Conservation (phyloP, 2,888 invertebrate species). For the Diarsia rubi region DNA sequence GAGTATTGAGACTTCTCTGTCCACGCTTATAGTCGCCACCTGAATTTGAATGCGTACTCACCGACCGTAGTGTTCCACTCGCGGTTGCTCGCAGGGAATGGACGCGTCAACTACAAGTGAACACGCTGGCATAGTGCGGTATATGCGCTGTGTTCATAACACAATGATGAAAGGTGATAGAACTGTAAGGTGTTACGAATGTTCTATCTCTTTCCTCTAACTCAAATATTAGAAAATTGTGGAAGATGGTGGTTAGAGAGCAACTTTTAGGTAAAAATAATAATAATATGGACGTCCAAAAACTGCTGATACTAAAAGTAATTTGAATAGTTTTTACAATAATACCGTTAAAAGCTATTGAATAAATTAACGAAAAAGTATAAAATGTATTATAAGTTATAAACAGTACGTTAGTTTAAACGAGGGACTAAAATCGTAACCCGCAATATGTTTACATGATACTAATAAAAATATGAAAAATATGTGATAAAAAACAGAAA, state of each 20-base stretch:
- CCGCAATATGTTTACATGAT: too few species aligned
- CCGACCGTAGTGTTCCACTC: slow-evolving; percentile 4
- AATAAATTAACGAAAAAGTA: too few species aligned
- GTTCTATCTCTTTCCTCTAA: not conserved
- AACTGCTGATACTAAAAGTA: not conserved
- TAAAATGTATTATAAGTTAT: too few species aligned
- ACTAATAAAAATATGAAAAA: too few species aligned
- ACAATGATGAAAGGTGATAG: not conserved
- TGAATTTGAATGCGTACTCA: slow-evolving; percentile 21
- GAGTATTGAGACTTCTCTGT: not conserved
- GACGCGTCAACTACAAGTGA: not conserved
- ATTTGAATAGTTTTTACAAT: not conserved
- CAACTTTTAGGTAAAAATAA: too few species aligned
- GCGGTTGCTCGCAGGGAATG: not conserved
- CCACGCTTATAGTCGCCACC: not conserved
- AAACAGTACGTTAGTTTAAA: too few species aligned
- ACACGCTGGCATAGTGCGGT: not conserved
- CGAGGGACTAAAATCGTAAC: too few species aligned
- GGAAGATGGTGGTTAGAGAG: not conserved
- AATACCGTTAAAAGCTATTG: too few species aligned
- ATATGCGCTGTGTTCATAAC: not conserved
- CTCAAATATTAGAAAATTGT: not conserved
- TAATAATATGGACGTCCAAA: too few species aligned
- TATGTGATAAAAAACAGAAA: too few species aligned
- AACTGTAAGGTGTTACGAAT: not conserved